Percentiles rank a stretch among this genome's conserved stretches.
phyloP scores from a whole-genome alignment of 2,888 invertebrate species.

The Uloborus plumipes region DNA sequence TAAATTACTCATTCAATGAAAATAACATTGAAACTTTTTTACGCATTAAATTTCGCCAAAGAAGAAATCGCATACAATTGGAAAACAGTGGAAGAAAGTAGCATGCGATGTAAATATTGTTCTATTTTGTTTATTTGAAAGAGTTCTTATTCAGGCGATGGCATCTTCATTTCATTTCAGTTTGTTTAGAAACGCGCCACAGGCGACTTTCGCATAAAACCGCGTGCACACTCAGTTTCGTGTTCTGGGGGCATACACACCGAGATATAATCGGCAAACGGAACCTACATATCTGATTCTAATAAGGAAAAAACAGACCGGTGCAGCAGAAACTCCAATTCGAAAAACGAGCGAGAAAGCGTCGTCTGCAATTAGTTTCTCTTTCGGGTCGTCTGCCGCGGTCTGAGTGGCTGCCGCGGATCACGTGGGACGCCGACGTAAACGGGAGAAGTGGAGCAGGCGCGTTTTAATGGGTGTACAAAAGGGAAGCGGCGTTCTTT shows the following conservation, averaged over 20 bases:
- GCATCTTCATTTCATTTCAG: too few relatives aligned
- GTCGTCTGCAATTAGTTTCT: slow-evolving; percentile 33
- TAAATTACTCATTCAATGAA: too few relatives aligned
- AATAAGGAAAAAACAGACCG: background rate
- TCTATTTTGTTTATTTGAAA: too few relatives aligned
- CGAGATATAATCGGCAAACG: background rate
- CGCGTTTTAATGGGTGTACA: background rate
- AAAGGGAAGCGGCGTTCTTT: background rate
- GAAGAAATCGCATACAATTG: too few relatives aligned
- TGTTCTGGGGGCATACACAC: slow-evolving; percentile 1
- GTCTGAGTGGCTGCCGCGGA: slow-evolving; percentile 19
- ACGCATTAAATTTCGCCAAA: too few relatives aligned
- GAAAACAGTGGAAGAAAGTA: too few relatives aligned
- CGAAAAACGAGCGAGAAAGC: slow-evolving; percentile 42
- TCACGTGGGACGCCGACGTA: slow-evolving; percentile 29
- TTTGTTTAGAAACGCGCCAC: too few relatives aligned
- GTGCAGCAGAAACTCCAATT: slow-evolving; percentile 14
- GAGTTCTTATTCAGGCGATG: too few relatives aligned
- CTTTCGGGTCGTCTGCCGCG: slow-evolving; percentile 27
- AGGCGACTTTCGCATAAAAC: too few relatives aligned
- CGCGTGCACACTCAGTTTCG: background rate
- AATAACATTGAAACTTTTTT: too few relatives aligned
- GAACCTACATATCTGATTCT: slow-evolving; percentile 2
- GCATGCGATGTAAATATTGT: too few relatives aligned
- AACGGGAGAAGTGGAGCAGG: slow-evolving; percentile 43